Conservation (phyloP, 2,113 vertebrate genomes). For the Leptodactylus fuscus region DNA sequence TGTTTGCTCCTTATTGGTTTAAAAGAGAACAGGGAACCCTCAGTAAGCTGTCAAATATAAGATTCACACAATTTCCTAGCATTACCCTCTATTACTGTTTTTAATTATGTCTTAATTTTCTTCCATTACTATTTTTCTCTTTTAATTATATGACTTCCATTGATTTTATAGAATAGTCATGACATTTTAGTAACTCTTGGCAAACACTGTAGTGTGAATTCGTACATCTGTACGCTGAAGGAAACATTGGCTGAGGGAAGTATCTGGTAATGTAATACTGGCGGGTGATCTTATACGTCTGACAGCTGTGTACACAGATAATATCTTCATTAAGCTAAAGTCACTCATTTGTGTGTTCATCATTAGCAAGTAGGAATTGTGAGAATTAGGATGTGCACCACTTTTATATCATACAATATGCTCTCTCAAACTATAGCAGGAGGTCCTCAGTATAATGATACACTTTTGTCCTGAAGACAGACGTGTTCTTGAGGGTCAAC, state of each 20-base stretch:
- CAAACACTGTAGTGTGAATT: conserved; percentile 26
- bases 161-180: background rate
- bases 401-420: background rate
- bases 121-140: background rate
- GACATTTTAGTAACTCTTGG: conserved; percentile 20
- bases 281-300: conserved; percentile 12
- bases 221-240: conserved; percentile 19
- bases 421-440: background rate
- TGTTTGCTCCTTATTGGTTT: too few relatives aligned
- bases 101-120: background rate
- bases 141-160: background rate
- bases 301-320: conserved; percentile 5
- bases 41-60: background rate
- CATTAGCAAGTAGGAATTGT: background rate
- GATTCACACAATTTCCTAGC: background rate
- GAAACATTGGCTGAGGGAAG: conserved; percentile 25
- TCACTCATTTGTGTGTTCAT: background rate
- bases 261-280: conserved; percentile 16
- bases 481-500: background rate
- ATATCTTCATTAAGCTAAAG: background rate
- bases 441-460: background rate
- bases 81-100: background rate
- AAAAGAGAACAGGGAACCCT: too few relatives aligned
- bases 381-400: background rate
- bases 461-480: background rate